Percentiles rank a stretch among this genome's conserved stretches.
Evolutionary conservation across 1,140 invertebrate genomes (phyloP).

Genomic region (Bombus haemorrhoidalis): DNA sequence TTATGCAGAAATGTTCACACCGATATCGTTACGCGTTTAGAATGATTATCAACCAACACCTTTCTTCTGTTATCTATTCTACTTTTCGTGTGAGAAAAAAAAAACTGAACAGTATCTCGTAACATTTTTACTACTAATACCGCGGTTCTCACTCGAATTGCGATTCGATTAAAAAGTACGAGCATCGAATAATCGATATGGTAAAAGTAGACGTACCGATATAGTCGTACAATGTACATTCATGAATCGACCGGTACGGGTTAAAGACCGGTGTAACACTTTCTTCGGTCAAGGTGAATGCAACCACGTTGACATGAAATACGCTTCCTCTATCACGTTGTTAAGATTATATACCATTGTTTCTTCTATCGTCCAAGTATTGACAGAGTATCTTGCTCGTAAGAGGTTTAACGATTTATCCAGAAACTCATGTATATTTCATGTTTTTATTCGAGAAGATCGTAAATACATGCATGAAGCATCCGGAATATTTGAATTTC

Average conservation of each 20-base stretch:
- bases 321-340: neutral
- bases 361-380: neutral
- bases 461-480: neutral
- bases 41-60: neutral
- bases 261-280: constrained; percentile 51
- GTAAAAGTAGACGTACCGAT: neutral
- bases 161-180: too few relatives aligned
- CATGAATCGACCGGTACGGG: neutral
- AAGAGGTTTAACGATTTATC: neutral
- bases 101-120: too few relatives aligned
- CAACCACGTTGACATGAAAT: neutral
- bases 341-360: neutral
- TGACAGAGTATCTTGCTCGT: too few relatives aligned
- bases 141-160: too few relatives aligned
- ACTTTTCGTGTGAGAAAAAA: neutral
- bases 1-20: neutral
- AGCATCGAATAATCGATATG: neutral
- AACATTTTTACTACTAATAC: neutral
- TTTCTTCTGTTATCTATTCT: neutral
- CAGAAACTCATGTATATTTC: neutral
- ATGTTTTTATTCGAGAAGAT: neutral
- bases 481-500: neutral
- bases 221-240: neutral
- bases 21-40: neutral
- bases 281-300: constrained; percentile 47